Evolutionary conservation across 2,797 vertebrate genomes (phyloP).

Genomic region (Synanceia verrucosa): DNA sequence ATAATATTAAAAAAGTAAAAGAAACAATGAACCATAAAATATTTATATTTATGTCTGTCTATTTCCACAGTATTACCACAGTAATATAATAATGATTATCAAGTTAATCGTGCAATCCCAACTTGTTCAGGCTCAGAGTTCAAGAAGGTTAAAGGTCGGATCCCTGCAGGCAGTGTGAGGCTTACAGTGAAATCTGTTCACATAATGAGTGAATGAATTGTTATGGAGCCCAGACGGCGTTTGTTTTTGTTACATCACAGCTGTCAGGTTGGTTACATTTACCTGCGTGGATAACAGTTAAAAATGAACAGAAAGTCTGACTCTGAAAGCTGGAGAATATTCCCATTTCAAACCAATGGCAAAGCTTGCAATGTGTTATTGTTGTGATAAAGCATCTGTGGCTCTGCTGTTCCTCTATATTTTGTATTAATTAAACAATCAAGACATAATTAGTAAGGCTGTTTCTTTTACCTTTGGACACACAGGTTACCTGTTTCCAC

Average conservation of each 20-base stretch:
- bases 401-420: too few relatives aligned
- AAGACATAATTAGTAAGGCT: background rate
- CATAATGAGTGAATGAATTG: slow-evolving; percentile 5
- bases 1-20: background rate
- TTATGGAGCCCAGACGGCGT: background rate
- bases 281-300: too few relatives aligned
- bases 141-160: background rate
- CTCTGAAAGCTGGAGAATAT: too few relatives aligned
- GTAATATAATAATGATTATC: background rate
- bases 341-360: too few relatives aligned
- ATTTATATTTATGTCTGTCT: background rate
- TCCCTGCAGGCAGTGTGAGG: background rate
- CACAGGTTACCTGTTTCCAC: background rate
- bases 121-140: slow-evolving; percentile 1
- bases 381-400: too few relatives aligned
- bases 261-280: too few relatives aligned
- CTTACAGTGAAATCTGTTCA: slow-evolving; percentile 18
- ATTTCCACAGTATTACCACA: too few relatives aligned
- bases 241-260: too few relatives aligned
- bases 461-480: background rate
- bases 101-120: background rate
- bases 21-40: background rate
- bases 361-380: too few relatives aligned
- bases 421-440: too few relatives aligned
- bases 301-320: too few relatives aligned